A percentile compares a stretch with the other conserved stretches of the same genome.
phyloP scores from a whole-genome alignment of 1,140 invertebrate genomes.

The Wasmannia auropunctata region DNA sequence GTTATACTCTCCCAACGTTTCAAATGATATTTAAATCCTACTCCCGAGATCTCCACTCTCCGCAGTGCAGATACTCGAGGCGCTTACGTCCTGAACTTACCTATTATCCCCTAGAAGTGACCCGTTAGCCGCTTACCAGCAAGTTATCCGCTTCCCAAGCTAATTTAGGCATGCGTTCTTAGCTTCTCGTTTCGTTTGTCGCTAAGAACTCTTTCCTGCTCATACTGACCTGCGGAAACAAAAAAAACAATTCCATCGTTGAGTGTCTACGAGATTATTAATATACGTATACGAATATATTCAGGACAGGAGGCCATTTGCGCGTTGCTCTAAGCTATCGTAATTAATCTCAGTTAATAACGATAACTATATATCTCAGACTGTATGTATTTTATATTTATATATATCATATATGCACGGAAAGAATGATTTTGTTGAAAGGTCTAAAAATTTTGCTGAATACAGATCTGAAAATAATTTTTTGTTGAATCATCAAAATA shows the following conservation, averaged over 20 bases:
- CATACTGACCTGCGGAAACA: constrained; percentile 31
- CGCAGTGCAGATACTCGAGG: constrained; percentile 30
- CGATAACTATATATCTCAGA: neutral
- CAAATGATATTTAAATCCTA: constrained; percentile 52
- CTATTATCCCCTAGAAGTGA: constrained; percentile 61
- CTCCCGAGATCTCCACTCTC: constrained; percentile 9
- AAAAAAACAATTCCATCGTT: neutral
- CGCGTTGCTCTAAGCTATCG: neutral
- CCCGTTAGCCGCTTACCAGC: constrained; percentile 59
- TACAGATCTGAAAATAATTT: no score
- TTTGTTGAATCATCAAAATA: no score
- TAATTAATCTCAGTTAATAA: neutral
- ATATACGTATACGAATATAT: neutral
- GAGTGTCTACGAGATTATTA: neutral
- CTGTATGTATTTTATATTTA: no score
- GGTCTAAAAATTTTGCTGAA: no score
- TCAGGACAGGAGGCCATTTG: neutral
- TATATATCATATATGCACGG: no score
- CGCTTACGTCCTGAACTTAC: constrained; percentile 48
- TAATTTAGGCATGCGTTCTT: constrained; percentile 58
- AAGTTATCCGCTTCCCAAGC: constrained; percentile 39
- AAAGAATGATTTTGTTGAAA: no score
- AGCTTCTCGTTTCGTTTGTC: constrained; percentile 28
- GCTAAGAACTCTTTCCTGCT: constrained; percentile 40
- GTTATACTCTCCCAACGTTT: neutral